These are phyloP conservation scores for Diabrotica undecimpunctata DNA, from an alignment of 1,140 invertebrate species.

Conservation along the genomic window DNA sequence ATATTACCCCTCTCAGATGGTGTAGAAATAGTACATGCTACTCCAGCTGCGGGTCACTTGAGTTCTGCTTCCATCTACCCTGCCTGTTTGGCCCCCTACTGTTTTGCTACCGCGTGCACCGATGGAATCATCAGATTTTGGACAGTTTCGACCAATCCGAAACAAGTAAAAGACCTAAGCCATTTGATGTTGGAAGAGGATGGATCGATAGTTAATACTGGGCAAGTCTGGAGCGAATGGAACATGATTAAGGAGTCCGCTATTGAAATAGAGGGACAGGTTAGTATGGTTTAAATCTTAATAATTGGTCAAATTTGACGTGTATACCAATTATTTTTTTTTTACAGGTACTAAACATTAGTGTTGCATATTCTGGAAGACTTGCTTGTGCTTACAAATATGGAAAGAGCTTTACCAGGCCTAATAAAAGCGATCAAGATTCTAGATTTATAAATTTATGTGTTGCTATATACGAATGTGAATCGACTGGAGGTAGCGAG, in stretches of 20 bases:
- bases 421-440: constrained; percentile 71
- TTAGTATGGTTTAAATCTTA: not conserved
- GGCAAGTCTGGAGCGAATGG: constrained; percentile 44
- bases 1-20: constrained; percentile 79
- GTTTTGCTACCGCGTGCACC: constrained; percentile 89
- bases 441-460: constrained; percentile 88
- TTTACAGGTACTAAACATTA: constrained; percentile 76
- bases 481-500: constrained; percentile 95
- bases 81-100: constrained; percentile 94
- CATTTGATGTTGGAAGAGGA: constrained; percentile 45
- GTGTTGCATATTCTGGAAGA: constrained; percentile 93
- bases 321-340: not conserved
- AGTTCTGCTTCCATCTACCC: constrained; percentile 98
- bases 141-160: constrained; percentile 37
- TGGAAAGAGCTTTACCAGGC: constrained; percentile 78
- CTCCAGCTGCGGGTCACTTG: constrained; percentile 91
- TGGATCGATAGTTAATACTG: constrained; percentile 54
- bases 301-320: too few species aligned
- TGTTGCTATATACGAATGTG: constrained; percentile 98
- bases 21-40: constrained; percentile 87
- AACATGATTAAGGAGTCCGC: constrained; percentile 62
- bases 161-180: constrained; percentile 32
- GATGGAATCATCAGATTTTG: constrained; percentile 71
- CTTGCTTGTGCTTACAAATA: constrained; percentile 96
- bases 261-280: constrained; percentile 71